Evolutionary conservation across 2,113 vertebrate genomes (phyloP), one percentile per base, ranked within the genome.

Genomic region (Chaenocephalus aceratus): DNA sequence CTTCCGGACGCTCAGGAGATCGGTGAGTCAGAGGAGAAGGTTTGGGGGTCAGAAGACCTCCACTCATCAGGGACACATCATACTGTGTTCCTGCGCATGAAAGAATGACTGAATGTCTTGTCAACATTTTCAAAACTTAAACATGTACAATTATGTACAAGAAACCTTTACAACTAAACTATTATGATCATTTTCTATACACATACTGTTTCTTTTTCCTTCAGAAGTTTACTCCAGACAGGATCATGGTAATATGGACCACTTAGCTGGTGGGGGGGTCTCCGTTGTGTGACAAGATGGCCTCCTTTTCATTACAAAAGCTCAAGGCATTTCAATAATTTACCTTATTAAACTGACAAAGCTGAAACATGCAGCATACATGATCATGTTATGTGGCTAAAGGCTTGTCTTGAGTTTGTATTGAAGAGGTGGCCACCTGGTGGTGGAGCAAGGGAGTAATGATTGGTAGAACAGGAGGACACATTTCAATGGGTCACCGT

Each of bases 1-100:
- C 91, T 96, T 97, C 96, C 94, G 96, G 95, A 97, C 95, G 80
- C 94, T 96, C 83, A 95, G 94, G 91, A 95, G 95, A 95, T 95
- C 95, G 97, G 97, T 97, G 96, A 97, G 97, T 97, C 88, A 85
- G 75, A 56, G 82, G 88, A 80, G 63, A 60, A 56, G 48, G 79
- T 62, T 84, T 58, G 53, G 62, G 71, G 78, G 54, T 53, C 63
- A 15, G 70, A 69, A 87, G 67, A 69, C 58, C 64, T 74, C 57
- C 57, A 54, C 71, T 80, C 74, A 58, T 70, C 58, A 48, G 69
- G 71, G 69, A 10, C 78, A 44, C 57, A 46, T 79, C 64, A 68
- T 73, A 57, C 21, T 54, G 69, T 86, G 70, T 60, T 70, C 63
- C 36, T 60, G 70, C 66, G 9, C 79, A 61, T 72, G 59, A 52